Base-by-base conservation (phyloP, 2,888 invertebrate species). In the Graphium colonna region DNA sequence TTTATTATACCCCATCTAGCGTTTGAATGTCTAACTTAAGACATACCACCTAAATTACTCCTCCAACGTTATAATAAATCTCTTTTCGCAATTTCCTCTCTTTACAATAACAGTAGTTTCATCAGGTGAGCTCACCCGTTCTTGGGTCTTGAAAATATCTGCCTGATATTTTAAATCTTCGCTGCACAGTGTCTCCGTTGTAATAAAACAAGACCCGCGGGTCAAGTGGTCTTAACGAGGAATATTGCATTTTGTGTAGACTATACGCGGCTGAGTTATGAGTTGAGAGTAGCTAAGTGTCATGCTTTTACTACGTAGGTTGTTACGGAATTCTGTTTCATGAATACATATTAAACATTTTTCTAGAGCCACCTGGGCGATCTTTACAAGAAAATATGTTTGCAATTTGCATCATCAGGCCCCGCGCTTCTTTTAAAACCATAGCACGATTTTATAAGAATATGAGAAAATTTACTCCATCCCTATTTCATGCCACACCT, bases 221-320 rank as follows among this genome's bases (percentile, higher is more conserved):
- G 85, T 85, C 82, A 86, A 86, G 85, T 86, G 85, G 79, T 68
- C 69, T 75, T 82, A 82, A 83, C 83, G 72, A 84, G 82, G 77
- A 75, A 82, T 83, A 84, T 85, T 85, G 80, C 82, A 82, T 84
- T 81, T 82, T 78, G 73, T 78, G 69, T 60, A 60, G 60, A 28
- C 48, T 21, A 49, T 58, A 45, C 55, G 62, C 49, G 57, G 46
- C 54, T n/a, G n/a, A n/a, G n/a, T n/a, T n/a, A n/a, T n/a, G n/a
- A n/a, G n/a, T n/a, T n/a, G n/a, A n/a, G n/a, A n/a, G n/a, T n/a
- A 43, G 47, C 43, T 38, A 17, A 48, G 52, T 48, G 43, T n/a
- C 52, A 48, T 38, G 47, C n/a, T n/a, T n/a, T n/a, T n/a, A n/a
- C 17, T 47, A 38, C 36, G 38, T 43, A 53, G 48, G 47, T 33